Evolutionary conservation across 2,888 invertebrate species (phyloP).

Genomic region (Pristionchus fissidentatus): DNA sequence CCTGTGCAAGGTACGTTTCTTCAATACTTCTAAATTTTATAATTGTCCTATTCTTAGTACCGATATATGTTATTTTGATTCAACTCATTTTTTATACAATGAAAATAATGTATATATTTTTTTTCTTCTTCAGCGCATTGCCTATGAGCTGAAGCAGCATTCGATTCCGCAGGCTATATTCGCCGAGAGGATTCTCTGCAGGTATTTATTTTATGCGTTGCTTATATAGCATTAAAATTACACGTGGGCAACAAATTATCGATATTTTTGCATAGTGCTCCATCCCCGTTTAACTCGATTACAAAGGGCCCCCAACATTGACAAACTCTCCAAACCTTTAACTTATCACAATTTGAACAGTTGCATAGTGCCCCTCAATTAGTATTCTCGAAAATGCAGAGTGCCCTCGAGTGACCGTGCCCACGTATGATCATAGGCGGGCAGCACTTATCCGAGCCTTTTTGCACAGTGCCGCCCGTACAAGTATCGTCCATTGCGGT

Average conservation of each 20-base stretch:
- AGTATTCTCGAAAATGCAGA: too few species aligned
- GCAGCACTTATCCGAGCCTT: too few species aligned
- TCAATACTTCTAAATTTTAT: neutral
- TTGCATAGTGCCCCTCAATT: too few species aligned
- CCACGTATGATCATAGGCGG: too few species aligned
- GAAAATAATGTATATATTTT: neutral
- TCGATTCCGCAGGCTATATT: slow-evolving; percentile 94
- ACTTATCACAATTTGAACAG: too few species aligned
- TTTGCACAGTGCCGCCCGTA: too few species aligned
- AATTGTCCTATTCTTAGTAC: neutral
- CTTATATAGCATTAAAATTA: neutral
- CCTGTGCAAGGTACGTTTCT: slow-evolving; percentile 41
- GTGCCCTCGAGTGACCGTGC: too few species aligned
- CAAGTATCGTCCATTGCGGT: too few species aligned
- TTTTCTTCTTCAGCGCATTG: slow-evolving; percentile 68
- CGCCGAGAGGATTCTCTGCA: slow-evolving; percentile 72
- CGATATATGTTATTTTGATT: neutral
- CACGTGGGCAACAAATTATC: neutral
- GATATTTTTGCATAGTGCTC: neutral
- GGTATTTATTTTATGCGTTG: slow-evolving; percentile 51
- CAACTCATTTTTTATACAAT: neutral
- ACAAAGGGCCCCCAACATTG: too few species aligned
- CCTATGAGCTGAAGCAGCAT: slow-evolving; percentile 83
- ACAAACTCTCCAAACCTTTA: too few species aligned
- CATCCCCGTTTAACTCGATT: too few species aligned